These are phyloP conservation scores for Dreissena polymorpha DNA, from an alignment of 1,140 invertebrate genomes.

Conservation along the genomic window DNA sequence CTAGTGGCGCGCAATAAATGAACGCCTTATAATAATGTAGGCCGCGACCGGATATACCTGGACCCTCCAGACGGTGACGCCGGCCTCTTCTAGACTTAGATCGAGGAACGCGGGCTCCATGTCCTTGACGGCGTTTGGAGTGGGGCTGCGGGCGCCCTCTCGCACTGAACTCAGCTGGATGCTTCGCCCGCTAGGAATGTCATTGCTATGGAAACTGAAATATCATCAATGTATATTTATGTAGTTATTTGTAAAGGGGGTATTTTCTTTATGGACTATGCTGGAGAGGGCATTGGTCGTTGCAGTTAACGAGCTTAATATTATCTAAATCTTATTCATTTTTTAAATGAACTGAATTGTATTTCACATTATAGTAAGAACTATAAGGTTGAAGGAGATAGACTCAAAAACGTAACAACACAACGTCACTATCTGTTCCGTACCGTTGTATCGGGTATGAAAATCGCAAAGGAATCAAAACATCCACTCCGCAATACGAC, in stretches of 20 bases:
- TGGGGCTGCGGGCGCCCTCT: conserved; percentile 42
- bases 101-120: conserved; percentile 42
- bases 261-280: neutral
- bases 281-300: too few relatives aligned
- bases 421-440: too few relatives aligned
- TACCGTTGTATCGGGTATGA: too few relatives aligned
- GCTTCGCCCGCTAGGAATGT: conserved; percentile 3
- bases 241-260: neutral
- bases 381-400: too few relatives aligned
- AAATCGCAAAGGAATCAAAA: too few relatives aligned
- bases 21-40: too few relatives aligned
- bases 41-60: conserved; percentile 13
- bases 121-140: conserved; percentile 30
- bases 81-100: neutral
- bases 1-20: too few relatives aligned
- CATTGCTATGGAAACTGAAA: conserved; percentile 7
- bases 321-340: neutral
- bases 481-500: too few relatives aligned
- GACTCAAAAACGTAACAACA: too few relatives aligned
- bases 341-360: neutral
- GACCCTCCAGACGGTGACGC: conserved; percentile 31
- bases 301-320: neutral
- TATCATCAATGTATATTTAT: neutral
- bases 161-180: conserved; percentile 6
- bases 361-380: neutral